Evolutionary conservation across 2,113 vertebrate species (phyloP).

Genomic region (Dendrocopos noguchii): DNA sequence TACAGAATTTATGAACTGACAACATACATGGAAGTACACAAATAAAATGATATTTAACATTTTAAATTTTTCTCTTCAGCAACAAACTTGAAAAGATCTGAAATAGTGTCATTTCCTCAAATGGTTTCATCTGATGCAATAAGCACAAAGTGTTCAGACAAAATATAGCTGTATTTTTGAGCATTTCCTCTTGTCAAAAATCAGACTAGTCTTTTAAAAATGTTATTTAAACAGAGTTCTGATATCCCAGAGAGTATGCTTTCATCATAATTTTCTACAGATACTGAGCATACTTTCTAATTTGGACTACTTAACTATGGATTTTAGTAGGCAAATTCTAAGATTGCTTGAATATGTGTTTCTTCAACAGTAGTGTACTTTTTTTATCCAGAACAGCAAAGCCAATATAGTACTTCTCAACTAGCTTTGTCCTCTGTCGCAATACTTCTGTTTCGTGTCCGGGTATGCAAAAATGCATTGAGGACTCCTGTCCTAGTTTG

Average conservation of each 20-base stretch:
- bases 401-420: not conserved
- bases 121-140: not conserved
- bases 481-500: not conserved
- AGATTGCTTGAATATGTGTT: not conserved
- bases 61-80: not conserved
- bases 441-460: not conserved
- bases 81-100: not conserved
- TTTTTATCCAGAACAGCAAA: not conserved
- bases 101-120: not conserved
- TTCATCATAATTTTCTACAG: not conserved
- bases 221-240: not conserved
- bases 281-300: not conserved
- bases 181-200: not conserved
- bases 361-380: not conserved
- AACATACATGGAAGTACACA: accelerated
- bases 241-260: not conserved
- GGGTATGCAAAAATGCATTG: not conserved
- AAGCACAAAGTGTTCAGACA: not conserved
- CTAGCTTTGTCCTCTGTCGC: not conserved
- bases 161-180: not conserved
- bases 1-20: not conserved
- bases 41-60: not conserved
- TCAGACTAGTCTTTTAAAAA: not conserved
- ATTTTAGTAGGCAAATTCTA: not conserved
- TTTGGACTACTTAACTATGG: not conserved